A percentile compares a stretch with the other conserved stretches of the same genome.
Conservation (phyloP, 1,140 invertebrate species). For the Drosophila ercepeae region DNA sequence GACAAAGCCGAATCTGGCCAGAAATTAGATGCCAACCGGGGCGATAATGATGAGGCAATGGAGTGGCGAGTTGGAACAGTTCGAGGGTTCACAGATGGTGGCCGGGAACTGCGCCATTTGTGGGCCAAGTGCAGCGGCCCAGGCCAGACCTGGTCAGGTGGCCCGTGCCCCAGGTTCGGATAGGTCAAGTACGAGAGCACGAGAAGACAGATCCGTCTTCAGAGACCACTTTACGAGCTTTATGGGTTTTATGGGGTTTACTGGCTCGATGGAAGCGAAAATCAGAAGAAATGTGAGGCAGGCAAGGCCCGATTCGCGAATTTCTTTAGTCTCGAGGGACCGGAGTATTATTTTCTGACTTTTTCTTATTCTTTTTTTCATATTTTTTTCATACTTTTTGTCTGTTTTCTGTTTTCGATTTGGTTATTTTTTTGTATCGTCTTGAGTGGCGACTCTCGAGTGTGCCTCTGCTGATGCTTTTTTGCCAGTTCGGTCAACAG, state of each 20-base stretch:
- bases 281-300: background rate
- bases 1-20: constrained; percentile 2
- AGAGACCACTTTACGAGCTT: constrained; percentile 33
- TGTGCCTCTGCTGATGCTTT: constrained; percentile 36
- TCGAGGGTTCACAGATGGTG: background rate
- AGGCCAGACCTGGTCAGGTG: constrained; percentile 1
- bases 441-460: background rate
- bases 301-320: constrained; percentile 27
- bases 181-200: constrained; percentile 31
- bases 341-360: constrained; percentile 33
- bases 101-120: background rate
- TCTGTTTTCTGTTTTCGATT: constrained; percentile 7
- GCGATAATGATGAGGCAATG: constrained; percentile 57
- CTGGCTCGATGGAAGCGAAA: background rate
- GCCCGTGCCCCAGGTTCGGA: constrained; percentile 13
- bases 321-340: constrained; percentile 56
- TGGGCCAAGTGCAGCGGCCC: constrained; percentile 24
- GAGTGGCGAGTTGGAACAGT: constrained; percentile 1
- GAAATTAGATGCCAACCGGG: constrained; percentile 59
- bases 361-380: constrained; percentile 23
- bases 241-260: constrained; percentile 7
- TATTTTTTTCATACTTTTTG: constrained; percentile 11
- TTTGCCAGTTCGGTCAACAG: constrained; percentile 70
- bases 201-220: background rate
- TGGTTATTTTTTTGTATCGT: constrained; percentile 8